phyloP scores from a whole-genome alignment of 2,113 vertebrate species.

The Alethe diademata region DNA sequence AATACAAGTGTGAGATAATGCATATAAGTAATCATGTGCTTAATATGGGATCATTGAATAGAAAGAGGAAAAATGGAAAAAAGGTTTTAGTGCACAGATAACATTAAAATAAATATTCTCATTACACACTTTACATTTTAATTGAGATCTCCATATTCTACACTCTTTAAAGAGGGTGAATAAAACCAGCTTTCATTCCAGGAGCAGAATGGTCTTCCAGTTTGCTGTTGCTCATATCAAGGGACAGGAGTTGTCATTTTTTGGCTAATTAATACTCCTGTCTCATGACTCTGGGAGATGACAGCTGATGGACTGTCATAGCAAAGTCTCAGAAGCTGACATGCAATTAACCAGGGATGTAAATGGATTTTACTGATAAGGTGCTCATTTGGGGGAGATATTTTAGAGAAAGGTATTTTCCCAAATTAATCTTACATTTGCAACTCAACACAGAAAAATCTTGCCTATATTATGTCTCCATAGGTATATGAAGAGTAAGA shows the following conservation, averaged over 20 bases:
- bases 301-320: constrained; percentile 27
- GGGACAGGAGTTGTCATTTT: constrained; percentile 5
- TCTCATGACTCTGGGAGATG: not conserved
- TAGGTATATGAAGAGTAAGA: not conserved
- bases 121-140: not conserved
- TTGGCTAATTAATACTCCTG: not conserved
- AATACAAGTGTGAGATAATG: not conserved
- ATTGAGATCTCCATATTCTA: not conserved
- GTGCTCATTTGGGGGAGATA: not conserved
- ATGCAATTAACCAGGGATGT: not conserved
- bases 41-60: not conserved
- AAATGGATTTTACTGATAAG: not conserved
- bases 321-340: constrained; percentile 14
- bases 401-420: not conserved
- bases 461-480: not conserved
- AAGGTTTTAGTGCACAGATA: not conserved
- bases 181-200: not conserved
- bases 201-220: not conserved
- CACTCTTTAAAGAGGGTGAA: not conserved
- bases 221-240: not conserved
- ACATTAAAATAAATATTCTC: not conserved
- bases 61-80: not conserved
- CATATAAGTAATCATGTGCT: not conserved
- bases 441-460: not conserved
- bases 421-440: not conserved